Conservation (phyloP, 2,797 vertebrate genomes). For the Chiroxiphia lanceolata region DNA sequence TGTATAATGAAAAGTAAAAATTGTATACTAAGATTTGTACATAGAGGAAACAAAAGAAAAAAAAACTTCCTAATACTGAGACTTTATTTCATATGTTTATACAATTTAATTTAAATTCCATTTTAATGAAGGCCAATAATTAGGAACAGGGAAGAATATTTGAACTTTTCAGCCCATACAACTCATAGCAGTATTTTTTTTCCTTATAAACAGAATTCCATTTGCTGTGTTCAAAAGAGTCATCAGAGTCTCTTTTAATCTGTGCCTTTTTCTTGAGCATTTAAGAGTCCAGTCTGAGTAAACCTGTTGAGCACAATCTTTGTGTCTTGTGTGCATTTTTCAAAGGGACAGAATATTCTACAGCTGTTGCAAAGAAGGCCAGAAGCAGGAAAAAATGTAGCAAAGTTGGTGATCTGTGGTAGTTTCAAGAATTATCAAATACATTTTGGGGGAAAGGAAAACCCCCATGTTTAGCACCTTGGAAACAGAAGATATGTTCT, state of each 20-base stretch:
- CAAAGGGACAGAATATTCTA: constrained; percentile 3
- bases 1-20: constrained; percentile 72
- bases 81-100: constrained; percentile 83
- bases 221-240: constrained; percentile 71
- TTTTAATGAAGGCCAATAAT: constrained; percentile 78
- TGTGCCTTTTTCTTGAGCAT: constrained; percentile 79
- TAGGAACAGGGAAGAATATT: constrained; percentile 65
- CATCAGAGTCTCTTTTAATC: constrained; percentile 74
- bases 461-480: not conserved
- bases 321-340: constrained; percentile 73
- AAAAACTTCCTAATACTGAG: constrained; percentile 71
- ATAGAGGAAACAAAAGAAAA: constrained; percentile 69
- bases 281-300: constrained; percentile 73
- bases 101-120: constrained; percentile 80
- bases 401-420: not conserved
- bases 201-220: constrained; percentile 41
- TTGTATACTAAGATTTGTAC: constrained; percentile 78
- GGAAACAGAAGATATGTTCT: constrained; percentile 17
- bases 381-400: constrained; percentile 4
- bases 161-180: constrained; percentile 59
- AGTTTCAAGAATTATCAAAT: not conserved
- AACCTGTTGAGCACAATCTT: constrained; percentile 73
- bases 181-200: constrained; percentile 67
- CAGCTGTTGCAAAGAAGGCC: not conserved
- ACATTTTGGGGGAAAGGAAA: not conserved